Evolutionary conservation across 2,113 vertebrate species (phyloP).

Genomic region (Aramus guarauna): DNA sequence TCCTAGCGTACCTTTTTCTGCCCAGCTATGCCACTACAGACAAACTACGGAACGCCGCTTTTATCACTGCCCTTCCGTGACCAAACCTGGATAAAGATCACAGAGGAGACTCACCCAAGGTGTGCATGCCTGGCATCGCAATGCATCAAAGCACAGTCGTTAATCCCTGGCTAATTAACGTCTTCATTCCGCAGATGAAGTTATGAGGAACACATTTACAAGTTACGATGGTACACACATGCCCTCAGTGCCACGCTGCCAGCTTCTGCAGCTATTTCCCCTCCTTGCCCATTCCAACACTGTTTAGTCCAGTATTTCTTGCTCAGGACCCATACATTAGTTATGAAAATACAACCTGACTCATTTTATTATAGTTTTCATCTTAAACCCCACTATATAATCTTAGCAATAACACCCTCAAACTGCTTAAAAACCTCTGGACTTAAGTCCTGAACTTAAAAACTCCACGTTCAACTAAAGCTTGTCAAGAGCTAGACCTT

Average conservation of each 20-base stretch:
- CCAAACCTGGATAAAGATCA: background rate
- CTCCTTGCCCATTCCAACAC: background rate
- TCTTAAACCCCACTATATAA: background rate
- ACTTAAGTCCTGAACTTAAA: background rate
- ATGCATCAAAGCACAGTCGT: background rate
- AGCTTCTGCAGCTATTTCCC: background rate
- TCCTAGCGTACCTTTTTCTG: too few species aligned
- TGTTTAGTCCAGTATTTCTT: background rate
- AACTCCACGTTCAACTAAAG: background rate
- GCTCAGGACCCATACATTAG: background rate
- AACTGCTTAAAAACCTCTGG: background rate
- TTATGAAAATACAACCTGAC: background rate
- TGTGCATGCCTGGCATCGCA: background rate
- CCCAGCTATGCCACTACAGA: background rate
- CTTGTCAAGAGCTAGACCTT: fast-evolving
- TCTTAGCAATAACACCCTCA: background rate
- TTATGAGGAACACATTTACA: background rate
- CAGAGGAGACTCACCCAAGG: background rate
- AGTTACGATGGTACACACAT: fast-evolving
- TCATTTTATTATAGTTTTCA: background rate
- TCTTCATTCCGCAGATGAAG: background rate
- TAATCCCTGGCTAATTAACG: background rate
- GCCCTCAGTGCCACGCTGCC: fast-evolving
- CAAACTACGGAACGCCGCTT: fast-evolving
- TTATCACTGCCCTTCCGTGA: background rate